Evolutionary conservation across 2,113 vertebrate genomes (phyloP), one percentile per base, ranked within the genome.

Genomic region (Centropus unirufus): DNA sequence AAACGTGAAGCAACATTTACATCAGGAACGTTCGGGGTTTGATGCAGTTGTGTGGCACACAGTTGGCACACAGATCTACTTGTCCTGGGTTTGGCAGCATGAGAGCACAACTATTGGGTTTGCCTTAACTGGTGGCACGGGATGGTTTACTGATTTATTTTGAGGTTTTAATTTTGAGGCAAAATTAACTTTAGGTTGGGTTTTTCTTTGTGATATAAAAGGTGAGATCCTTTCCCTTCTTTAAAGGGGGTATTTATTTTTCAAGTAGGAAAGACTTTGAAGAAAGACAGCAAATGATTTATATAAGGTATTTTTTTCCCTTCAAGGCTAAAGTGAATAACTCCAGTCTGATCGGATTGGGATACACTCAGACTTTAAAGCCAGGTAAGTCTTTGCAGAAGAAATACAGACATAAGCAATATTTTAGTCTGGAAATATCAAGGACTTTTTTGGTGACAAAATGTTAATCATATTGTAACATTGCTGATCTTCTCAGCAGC

Each of bases 291-390:
- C 8, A 7, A 27, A 66, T 82, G 22, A 89, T 40, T 93, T 62
- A 70, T 10, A 6, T 76, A 16, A 0, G 16, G 23, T 36, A 80
- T 14, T 89, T 47, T 95, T 91, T 93, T 78, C 85, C 55, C 52
- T 76, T 91, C n/a, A 93, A 99, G 99, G 99, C 99, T 96, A 99
- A 99, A 98, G 99, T 99, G 97, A 99, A 99, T 97, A 99, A 99
- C 96, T 99, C 99, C 92, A 99, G 99, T 93, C 98, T 99, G 24
- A 98, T 99, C 20, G 99, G 99, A 54, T 98, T 99, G 97, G 99
- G 99, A 96, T 99, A 99, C 90, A 99, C 99, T 97, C 99, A 99
- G 97, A 99, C 98, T 86, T 98, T 99, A 95, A 99, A 99, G 96
- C 99, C 99, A 98, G 99, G 99, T 99, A 96, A 95, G 98, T 92